Evolutionary conservation across 2,113 vertebrate genomes (phyloP).

Genomic region (Meriones unguiculatus): DNA sequence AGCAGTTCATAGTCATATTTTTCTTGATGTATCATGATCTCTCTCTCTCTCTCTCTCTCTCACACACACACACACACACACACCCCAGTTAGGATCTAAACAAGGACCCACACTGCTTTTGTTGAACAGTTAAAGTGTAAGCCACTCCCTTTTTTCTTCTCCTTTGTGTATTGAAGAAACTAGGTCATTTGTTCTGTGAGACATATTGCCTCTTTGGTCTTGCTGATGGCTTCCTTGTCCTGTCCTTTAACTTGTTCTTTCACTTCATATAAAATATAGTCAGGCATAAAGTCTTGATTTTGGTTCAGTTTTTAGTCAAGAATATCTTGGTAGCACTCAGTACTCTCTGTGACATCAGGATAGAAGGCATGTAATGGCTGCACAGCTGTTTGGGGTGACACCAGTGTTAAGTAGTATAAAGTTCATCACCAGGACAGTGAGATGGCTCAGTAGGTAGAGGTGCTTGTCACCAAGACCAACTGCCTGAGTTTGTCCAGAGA

Average conservation of each 20-base stretch:
- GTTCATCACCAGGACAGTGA: not conserved
- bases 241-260: not conserved
- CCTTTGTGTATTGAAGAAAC: slow-evolving; percentile 15
- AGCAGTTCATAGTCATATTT: not conserved
- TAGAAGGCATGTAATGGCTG: not conserved
- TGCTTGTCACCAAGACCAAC: not conserved
- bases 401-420: not conserved
- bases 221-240: not conserved
- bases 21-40: not conserved
- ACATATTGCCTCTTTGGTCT: not conserved
- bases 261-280: slow-evolving; percentile 2
- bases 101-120: not conserved
- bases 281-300: not conserved
- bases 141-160: not conserved
- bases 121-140: not conserved
- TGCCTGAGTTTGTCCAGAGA: not conserved
- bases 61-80: not conserved
- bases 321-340: not conserved
- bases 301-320: slow-evolving; percentile 17
- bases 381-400: slow-evolving; percentile 11
- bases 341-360: not conserved
- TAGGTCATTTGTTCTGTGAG: not conserved
- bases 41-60: too few species aligned
- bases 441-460: not conserved
- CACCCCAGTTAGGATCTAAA: not conserved